Evolutionary conservation across 1,140 invertebrate species (phyloP), one percentile per base, ranked within the genome.

Genomic region (Pteromalus puparum): DNA sequence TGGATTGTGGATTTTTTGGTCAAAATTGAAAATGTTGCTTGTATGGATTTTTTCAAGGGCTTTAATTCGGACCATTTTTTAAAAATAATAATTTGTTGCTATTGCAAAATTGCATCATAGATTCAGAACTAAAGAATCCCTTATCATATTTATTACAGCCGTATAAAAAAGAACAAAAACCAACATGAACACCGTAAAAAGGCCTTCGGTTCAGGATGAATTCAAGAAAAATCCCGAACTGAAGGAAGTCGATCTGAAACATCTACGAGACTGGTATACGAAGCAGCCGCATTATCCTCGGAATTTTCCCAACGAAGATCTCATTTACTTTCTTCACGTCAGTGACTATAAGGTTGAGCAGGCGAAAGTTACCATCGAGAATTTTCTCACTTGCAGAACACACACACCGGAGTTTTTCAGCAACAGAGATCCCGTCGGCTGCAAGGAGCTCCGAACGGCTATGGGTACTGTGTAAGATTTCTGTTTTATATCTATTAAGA

Each of bases 281-380:
- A 94, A 93, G 65, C 95, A 96, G 87, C 93, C 94, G 1, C 95
- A 96, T 89, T 90, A 96, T 73, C 95, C 95, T 1, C 89, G 91
- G 78, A 88, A 9, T 1, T 65, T 94, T 1, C 81, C 89, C 67
- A 93, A 96, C 89, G 89, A 93, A 21, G 94, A 95, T 81, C 88
- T 95, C 0, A 92, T 95, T 80, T 89, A 95, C 65, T 95, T 95
- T 86, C 92, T 95, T 65, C 93, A 95, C 86, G 94, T 95, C 87
- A 95, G 95, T 89, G 92, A 94, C 67, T 94, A 92, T 87, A 94
- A 94, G 79, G 91, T 94, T 86, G 95, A 95, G 88, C 86, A 92
- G 76, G 93, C 95, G 1, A 96, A 96, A 90, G 89, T 90, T 70
- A 94, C 94, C 2, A 94, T 96, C 13, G 95, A 95, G 84, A 93